Percentiles rank a stretch among this genome's conserved stretches.
phyloP scores from a whole-genome alignment of 2,888 invertebrate species.

The Andrena minutula region DNA sequence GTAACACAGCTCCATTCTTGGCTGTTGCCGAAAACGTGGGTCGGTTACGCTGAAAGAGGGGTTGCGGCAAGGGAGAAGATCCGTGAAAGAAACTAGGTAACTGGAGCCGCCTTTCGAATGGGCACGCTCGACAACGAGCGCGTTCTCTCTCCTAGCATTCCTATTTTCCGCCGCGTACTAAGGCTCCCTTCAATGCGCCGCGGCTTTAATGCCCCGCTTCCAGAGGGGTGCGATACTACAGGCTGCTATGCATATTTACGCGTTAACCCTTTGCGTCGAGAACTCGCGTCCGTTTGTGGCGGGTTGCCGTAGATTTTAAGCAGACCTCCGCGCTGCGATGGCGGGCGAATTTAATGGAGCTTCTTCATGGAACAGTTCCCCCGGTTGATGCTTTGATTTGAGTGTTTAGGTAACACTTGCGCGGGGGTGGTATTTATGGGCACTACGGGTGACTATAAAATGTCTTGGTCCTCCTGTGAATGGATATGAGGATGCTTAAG shows the following conservation, averaged over 20 bases:
- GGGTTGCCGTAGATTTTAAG: background rate
- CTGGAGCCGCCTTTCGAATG: constrained; percentile 25
- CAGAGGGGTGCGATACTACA: background rate
- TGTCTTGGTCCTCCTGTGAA: background rate
- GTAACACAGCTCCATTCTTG: background rate
- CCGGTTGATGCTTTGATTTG: too few relatives aligned
- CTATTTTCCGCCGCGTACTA: constrained; percentile 20
- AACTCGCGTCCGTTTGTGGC: background rate
- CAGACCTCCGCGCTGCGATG: background rate
- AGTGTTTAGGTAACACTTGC: too few relatives aligned
- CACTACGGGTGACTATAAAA: too few relatives aligned
- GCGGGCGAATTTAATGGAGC: too few relatives aligned
- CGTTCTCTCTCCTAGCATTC: constrained; percentile 15
- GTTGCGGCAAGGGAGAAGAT: constrained; percentile 9
- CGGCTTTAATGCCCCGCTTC: constrained; percentile 10
- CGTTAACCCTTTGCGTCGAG: constrained; percentile 2
- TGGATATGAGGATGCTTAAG: constrained; percentile 2
- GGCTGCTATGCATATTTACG: background rate
- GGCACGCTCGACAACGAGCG: constrained; percentile 4
- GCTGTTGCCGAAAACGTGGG: constrained; percentile 7
- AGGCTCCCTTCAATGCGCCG: background rate
- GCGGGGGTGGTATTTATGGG: too few relatives aligned
- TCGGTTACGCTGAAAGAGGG: constrained; percentile 7
- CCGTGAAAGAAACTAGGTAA: constrained; percentile 29
- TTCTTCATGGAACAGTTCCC: too few relatives aligned